phyloP scores from a whole-genome alignment of 2,113 vertebrate species.

The Leptodactylus fuscus region DNA sequence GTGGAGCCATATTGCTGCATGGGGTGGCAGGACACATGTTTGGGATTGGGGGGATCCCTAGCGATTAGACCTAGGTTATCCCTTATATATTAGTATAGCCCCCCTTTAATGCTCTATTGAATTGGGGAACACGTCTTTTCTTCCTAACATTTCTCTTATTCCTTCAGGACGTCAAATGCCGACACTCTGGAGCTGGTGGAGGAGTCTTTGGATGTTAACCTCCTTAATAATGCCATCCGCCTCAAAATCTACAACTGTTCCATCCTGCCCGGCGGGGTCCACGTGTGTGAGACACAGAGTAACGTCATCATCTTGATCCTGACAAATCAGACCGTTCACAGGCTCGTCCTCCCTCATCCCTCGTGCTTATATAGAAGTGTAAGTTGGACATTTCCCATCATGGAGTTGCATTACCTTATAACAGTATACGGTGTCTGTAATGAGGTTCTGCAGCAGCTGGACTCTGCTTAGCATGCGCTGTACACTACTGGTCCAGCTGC shows the following conservation, averaged over 20 bases:
- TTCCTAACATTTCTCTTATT: neutral
- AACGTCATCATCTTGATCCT: conserved; percentile 83
- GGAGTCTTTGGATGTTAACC: conserved; percentile 86
- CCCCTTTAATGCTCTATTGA: too few species aligned
- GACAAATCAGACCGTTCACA: conserved; percentile 88
- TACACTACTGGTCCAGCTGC: too few species aligned
- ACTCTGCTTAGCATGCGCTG: too few species aligned
- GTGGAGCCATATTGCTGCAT: too few species aligned
- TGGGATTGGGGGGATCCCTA: too few species aligned
- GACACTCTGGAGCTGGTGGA: conserved; percentile 87
- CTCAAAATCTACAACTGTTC: conserved; percentile 82
- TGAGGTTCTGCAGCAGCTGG: too few species aligned
- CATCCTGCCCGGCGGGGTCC: conserved; percentile 85
- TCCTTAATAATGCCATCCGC: conserved; percentile 84
- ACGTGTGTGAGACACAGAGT: conserved; percentile 84
- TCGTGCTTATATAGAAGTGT: conserved; percentile 88
- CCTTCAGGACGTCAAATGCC: conserved; percentile 81
- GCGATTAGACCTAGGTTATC: too few species aligned
- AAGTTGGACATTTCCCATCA: conserved; percentile 71
- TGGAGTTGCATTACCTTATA: too few species aligned
- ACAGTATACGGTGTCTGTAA: too few species aligned
- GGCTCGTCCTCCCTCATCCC: conserved; percentile 88
- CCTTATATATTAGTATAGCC: too few species aligned
- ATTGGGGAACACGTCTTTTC: too few species aligned
- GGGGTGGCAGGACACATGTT: too few species aligned